phyloP scores from a whole-genome alignment of 2,888 invertebrate genomes.

The Aporophyla nigra region DNA sequence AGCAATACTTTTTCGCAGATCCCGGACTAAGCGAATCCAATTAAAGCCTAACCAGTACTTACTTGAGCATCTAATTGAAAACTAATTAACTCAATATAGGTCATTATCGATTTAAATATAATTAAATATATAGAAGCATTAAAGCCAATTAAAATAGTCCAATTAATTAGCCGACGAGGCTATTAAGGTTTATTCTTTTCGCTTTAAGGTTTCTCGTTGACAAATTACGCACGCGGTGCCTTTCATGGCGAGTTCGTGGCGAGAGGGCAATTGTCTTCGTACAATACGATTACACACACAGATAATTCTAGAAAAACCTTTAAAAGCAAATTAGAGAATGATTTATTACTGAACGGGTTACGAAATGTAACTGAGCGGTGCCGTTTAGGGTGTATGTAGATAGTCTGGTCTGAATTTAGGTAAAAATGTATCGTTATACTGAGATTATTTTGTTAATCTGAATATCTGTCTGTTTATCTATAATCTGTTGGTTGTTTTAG shows the following conservation, averaged over 20 bases:
- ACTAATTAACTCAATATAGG: conserved; percentile 65
- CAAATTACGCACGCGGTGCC: conserved; percentile 85
- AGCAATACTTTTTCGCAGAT: conserved; percentile 53
- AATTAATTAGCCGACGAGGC: conserved; percentile 84
- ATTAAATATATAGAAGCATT: conserved; percentile 74
- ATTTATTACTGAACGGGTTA: conserved; percentile 87
- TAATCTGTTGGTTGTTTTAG: not conserved
- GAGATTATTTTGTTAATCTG: not conserved
- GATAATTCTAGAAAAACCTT: conserved; percentile 89
- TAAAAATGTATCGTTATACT: not conserved
- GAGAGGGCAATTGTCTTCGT: conserved; percentile 80
- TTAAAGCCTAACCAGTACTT: conserved; percentile 50
- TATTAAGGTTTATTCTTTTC: conserved; percentile 83
- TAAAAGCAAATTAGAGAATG: conserved; percentile 91
- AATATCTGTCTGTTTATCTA: no score
- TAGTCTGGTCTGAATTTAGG: not conserved
- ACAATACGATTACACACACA: conserved; percentile 88
- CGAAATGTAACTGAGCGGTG: conserved; percentile 81
- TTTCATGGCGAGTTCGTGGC: conserved; percentile 74
- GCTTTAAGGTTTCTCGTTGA: conserved; percentile 81
- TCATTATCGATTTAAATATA: conserved; percentile 67
- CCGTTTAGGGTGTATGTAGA: conserved; percentile 65
- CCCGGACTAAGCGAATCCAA: conserved; percentile 39
- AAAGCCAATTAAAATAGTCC: conserved; percentile 84
- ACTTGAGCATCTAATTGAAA: conserved; percentile 61